phyloP scores from a whole-genome alignment of 2,797 vertebrate genomes.

The Chloroceryle inda region DNA sequence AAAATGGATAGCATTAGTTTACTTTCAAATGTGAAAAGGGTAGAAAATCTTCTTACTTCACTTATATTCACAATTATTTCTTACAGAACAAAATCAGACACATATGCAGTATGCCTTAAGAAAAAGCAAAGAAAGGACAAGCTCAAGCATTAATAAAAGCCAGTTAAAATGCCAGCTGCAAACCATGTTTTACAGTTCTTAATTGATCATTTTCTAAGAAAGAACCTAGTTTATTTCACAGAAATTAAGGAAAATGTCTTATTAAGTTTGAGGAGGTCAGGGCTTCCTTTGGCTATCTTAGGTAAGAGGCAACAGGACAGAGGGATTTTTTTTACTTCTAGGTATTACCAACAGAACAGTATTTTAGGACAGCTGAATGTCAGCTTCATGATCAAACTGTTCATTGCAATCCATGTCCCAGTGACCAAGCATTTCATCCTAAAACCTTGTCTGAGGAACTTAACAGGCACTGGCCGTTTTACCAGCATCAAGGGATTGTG shows the following conservation, averaged over 20 bases:
- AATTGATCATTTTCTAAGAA: background rate
- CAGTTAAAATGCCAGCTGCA: conserved; percentile 20
- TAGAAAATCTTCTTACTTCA: conserved; percentile 4
- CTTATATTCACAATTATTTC: conserved; percentile 19
- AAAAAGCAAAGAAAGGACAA: conserved; percentile 13
- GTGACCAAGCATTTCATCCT: background rate
- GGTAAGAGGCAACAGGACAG: background rate
- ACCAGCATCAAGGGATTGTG: conserved; percentile 42
- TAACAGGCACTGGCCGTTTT: background rate
- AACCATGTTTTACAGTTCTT: background rate
- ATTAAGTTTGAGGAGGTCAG: background rate
- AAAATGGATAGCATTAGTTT: background rate
- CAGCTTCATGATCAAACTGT: conserved; percentile 1
- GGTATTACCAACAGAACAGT: background rate
- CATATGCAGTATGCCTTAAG: background rate
- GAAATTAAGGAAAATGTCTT: background rate
- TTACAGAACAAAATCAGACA: conserved; percentile 4
- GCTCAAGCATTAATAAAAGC: conserved; percentile 28
- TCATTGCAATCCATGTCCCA: background rate
- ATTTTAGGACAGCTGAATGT: background rate
- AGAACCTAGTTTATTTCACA: background rate
- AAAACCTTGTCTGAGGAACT: background rate
- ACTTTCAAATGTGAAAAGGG: conserved; percentile 27
- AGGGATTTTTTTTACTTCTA: background rate
- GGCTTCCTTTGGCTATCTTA: background rate